A percentile compares a stretch with the other conserved stretches of the same genome.
Evolutionary conservation across 2,888 invertebrate genomes (phyloP).

Genomic region (Lithophane ornitopus): DNA sequence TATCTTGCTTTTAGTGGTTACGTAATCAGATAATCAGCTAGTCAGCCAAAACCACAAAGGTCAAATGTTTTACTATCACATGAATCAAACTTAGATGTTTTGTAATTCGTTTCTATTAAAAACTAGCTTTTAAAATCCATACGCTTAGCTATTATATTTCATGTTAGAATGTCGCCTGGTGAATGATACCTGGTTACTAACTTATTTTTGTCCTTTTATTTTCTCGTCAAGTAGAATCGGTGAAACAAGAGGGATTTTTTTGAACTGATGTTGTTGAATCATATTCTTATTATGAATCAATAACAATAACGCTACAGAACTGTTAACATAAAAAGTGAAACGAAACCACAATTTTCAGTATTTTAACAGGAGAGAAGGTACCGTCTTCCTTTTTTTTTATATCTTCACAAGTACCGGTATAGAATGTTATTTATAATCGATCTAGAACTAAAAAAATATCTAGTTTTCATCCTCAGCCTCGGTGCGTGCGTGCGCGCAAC

Average conservation of each 20-base stretch:
- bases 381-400: background rate
- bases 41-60: slow-evolving; percentile 16
- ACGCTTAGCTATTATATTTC: background rate
- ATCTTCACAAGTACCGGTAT: background rate
- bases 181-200: background rate
- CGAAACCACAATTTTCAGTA: background rate
- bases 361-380: background rate
- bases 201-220: background rate
- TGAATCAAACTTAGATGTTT: background rate
- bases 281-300: too few species aligned
- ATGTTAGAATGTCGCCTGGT: background rate
- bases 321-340: too few species aligned
- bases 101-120: background rate
- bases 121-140: slow-evolving; percentile 13
- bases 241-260: background rate
- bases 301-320: too few species aligned
- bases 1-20: slow-evolving; percentile 10
- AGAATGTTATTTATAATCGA: background rate
- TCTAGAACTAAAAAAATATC: slow-evolving; percentile 38
- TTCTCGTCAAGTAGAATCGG: background rate
- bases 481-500: slow-evolving; percentile 70
- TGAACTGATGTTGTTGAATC: background rate
- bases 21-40: slow-evolving; percentile 13
- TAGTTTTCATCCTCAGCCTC: slow-evolving; percentile 47
- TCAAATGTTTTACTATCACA: background rate